A percentile compares a stretch with the other conserved stretches of the same genome.
phyloP scores from a whole-genome alignment of 2,888 invertebrate species.

The Vannuccia rotundouncinata region DNA sequence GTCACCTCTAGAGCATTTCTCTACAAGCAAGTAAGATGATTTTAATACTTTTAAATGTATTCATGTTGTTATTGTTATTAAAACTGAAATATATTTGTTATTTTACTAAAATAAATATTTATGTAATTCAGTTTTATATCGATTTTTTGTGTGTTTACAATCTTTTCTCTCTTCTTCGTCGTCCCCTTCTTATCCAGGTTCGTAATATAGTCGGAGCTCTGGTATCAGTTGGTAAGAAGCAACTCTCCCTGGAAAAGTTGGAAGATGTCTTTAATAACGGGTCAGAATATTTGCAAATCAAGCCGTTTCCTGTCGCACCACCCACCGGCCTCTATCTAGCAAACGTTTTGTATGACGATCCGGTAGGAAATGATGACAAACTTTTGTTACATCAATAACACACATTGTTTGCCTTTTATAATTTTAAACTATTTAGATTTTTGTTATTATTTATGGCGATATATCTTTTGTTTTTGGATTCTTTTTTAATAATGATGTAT shows the following conservation, averaged over 20 bases:
- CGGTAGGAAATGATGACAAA: too few species aligned
- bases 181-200: too few species aligned
- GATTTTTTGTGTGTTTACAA: neutral
- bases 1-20: neutral
- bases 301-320: neutral
- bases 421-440: too few species aligned
- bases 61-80: neutral
- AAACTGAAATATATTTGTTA: neutral
- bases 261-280: neutral
- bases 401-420: too few species aligned
- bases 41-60: neutral
- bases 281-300: neutral
- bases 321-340: neutral
- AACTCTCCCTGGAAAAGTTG: neutral
- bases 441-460: too few species aligned
- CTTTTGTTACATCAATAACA: too few species aligned
- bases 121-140: neutral
- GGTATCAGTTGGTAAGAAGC: neutral
- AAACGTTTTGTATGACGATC: neutral
- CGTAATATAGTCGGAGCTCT: neutral
- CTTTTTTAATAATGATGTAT: too few species aligned
- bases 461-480: too few species aligned
- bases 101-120: neutral
- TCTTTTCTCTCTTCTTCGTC: too few species aligned
- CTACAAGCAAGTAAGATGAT: neutral